phyloP scores from a whole-genome alignment of 2,888 invertebrate genomes.

The Shargacucullia verbasci region DNA sequence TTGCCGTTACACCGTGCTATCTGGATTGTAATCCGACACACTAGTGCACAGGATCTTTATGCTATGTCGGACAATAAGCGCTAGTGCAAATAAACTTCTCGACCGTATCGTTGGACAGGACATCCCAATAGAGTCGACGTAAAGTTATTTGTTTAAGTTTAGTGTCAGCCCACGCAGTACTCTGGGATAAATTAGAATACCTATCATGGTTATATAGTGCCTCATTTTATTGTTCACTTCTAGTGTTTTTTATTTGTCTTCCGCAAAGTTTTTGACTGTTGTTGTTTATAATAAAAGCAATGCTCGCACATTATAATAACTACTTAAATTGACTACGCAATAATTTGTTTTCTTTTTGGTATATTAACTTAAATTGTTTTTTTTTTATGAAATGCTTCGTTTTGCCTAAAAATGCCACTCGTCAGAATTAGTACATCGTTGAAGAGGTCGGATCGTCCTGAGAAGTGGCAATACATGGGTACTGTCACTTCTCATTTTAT shows the following conservation, averaged over 20 bases:
- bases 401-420: too few relatives aligned
- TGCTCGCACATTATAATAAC: too few relatives aligned
- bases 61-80: constrained; percentile 52
- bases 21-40: constrained; percentile 50
- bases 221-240: constrained; percentile 75
- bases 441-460: too few relatives aligned
- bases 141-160: constrained; percentile 89
- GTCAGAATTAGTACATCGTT: too few relatives aligned
- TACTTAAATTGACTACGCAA: too few relatives aligned
- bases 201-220: constrained; percentile 79
- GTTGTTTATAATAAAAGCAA: too few relatives aligned
- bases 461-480: too few relatives aligned
- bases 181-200: constrained; percentile 71
- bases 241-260: constrained; percentile 23
- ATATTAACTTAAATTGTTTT: too few relatives aligned
- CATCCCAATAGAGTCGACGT: constrained; percentile 85
- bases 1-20: constrained; percentile 42
- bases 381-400: too few relatives aligned
- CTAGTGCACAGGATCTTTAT: constrained; percentile 40
- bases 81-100: constrained; percentile 60
- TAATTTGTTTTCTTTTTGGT: too few relatives aligned
- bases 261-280: too few relatives aligned
- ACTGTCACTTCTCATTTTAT: too few relatives aligned
- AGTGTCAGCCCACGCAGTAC: constrained; percentile 81
- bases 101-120: constrained; percentile 74